Percentiles rank a stretch among this genome's conserved stretches.
Evolutionary conservation across 2,797 vertebrate genomes (phyloP).

Genomic region (Sus cebifrons): DNA sequence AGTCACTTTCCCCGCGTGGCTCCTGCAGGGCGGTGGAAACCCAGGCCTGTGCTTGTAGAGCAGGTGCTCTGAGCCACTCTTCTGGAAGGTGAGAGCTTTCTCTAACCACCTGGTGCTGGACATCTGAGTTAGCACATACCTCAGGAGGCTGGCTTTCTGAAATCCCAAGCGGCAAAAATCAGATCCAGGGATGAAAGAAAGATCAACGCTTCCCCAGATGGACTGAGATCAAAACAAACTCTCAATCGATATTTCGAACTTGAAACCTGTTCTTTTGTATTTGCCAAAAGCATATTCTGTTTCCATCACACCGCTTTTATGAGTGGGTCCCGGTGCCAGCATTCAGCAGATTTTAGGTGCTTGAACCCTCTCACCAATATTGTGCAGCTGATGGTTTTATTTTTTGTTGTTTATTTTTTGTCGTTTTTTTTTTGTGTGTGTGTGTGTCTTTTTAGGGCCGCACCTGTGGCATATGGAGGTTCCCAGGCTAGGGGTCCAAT

Average conservation of each 20-base stretch:
- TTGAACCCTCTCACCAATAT: neutral
- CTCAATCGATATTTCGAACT: slow-evolving; percentile 11
- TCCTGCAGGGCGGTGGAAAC: neutral
- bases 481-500: no score
- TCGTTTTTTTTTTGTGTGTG: no score
- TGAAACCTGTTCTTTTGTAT: slow-evolving; percentile 34
- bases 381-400: no score
- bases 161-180: neutral
- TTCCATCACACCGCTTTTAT: neutral
- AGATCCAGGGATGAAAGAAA: neutral
- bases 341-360: neutral
- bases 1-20: neutral
- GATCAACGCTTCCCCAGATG: neutral
- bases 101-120: neutral
- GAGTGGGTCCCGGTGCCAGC: neutral
- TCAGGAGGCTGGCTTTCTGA: neutral
- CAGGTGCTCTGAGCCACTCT: neutral
- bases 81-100: neutral
- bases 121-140: neutral
- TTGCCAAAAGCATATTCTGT: neutral
- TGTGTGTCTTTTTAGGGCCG: no score
- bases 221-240: slow-evolving; percentile 21
- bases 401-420: no score
- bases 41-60: neutral
- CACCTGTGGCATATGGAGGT: no score